Percentiles rank a stretch among this genome's conserved stretches.
These are phyloP conservation scores for Platypus cylindrus DNA, from an alignment of 2,888 invertebrate genomes.

Conservation along the genomic window DNA sequence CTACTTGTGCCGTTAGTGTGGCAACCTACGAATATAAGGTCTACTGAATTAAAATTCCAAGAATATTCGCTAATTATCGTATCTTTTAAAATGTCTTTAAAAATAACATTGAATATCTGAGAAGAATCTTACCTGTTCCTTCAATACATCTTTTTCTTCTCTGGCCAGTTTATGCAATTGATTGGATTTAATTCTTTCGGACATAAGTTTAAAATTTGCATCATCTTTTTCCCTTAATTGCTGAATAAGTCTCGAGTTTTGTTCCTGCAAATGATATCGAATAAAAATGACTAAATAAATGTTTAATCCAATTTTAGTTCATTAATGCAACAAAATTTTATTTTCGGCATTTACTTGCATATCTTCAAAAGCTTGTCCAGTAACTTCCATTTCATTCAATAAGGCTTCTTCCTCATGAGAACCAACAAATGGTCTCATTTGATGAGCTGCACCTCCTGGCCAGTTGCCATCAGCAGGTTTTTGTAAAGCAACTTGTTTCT, in stretches of 20 bases:
- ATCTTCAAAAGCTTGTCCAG: conserved; percentile 97
- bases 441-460: conserved; percentile 25
- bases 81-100: too few species aligned
- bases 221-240: conserved; percentile 95
- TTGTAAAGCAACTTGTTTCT: conserved; percentile 79
- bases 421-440: conserved; percentile 54
- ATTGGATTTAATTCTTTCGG: conserved; percentile 90
- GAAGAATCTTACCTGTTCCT: conserved; percentile 57
- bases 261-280: conserved; percentile 49
- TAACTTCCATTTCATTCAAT: conserved; percentile 97
- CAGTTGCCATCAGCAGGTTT: conserved; percentile 52
- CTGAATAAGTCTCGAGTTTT: conserved; percentile 88
- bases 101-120: neutral
- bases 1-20: conserved; percentile 46
- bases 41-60: too few species aligned
- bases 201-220: conserved; percentile 97
- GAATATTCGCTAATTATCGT: too few species aligned
- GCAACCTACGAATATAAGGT: conserved; percentile 17
- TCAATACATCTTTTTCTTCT: conserved; percentile 88
- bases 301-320: too few species aligned
- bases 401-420: conserved; percentile 89
- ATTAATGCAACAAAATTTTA: conserved; percentile 2
- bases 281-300: conserved; percentile 1
- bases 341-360: conserved; percentile 55
- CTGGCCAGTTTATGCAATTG: conserved; percentile 86